Base-by-base conservation (phyloP, 2,888 invertebrate species). In the Tetramorium bicarinatum region DNA sequence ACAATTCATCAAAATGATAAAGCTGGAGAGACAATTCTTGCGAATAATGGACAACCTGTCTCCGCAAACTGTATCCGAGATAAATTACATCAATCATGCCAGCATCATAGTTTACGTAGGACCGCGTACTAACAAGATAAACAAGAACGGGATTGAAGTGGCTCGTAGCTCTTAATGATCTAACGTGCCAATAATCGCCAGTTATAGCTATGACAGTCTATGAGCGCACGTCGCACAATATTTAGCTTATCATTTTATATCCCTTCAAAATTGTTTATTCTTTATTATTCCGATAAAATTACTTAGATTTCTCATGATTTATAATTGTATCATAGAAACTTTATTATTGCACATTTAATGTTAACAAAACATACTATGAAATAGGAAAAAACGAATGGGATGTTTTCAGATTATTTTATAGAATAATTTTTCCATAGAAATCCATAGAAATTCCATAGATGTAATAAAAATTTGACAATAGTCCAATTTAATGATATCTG, bases 121-220 rank as follows among this genome's bases (percentile, higher is more conserved):
- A 72, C 13, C 21, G n/a, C 6, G 25, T 7, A 62, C 8, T 11
- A 52, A 76, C 18, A 18, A n/a, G 8, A 64, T n/a, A 47, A 13
- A 61, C n/a, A 18, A 41, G 25, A 79, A 21, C n/a, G 41, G 9
- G 8, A 67, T 7, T n/a, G 18, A 59, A 34, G 0, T n/a, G 6
- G 11, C 8, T 13, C 29, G n/a, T 29, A 54, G 34, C 49, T 71
- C 9, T 18, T 56, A 52, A 81, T 72, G 61, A 76, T 74, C 25
- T 41, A 34, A 69, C 15, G 18, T 18, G 6, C 29, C 61, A 84
- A 81, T 81, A 76, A 54, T 34, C 15, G 44, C 18, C 54, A 66
- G 72, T 83, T 75, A 77, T 52, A 34, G 52, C 11, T n/a, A 29
- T 67, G 76, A 83, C 49, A 52, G n/a, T 49, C 1, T 49, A n/a